phyloP scores from a whole-genome alignment of 2,888 invertebrate genomes.

The Colletes collaris region DNA sequence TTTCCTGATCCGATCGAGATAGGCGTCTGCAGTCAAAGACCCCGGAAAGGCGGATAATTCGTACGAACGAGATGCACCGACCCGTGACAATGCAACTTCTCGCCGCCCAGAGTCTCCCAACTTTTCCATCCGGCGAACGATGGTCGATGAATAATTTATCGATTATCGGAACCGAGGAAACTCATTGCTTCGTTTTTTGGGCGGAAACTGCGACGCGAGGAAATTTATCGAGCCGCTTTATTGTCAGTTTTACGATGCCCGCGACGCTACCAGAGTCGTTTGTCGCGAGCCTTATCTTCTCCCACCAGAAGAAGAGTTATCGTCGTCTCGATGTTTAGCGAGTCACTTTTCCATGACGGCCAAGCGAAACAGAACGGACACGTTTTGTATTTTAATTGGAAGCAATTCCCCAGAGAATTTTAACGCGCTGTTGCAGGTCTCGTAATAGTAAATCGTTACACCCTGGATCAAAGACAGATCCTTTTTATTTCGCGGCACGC shows the following conservation, averaged over 20 bases:
- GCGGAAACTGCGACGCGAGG: too few species aligned
- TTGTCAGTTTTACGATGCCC: background rate
- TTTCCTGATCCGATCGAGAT: too few species aligned
- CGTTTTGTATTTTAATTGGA: background rate
- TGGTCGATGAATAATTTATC: constrained; percentile 2
- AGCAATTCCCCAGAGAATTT: background rate
- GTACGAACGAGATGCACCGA: too few species aligned
- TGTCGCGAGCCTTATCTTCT: background rate
- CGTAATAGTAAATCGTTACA: background rate
- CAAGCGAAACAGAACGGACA: background rate
- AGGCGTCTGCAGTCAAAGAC: too few species aligned
- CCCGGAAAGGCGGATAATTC: too few species aligned
- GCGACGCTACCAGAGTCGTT: background rate
- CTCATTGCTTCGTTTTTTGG: background rate
- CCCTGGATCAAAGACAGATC: too few species aligned
- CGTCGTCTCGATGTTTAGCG: too few species aligned
- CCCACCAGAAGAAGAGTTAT: background rate
- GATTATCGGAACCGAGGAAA: background rate
- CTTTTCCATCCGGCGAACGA: background rate
- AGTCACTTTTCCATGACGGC: background rate
- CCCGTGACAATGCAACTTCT: too few species aligned
- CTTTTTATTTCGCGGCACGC: too few species aligned
- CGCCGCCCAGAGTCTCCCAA: too few species aligned
- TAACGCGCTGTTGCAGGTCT: background rate
- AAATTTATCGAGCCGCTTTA: background rate